These are phyloP conservation scores for Tetramorium bicarinatum DNA, from an alignment of 2,888 invertebrate genomes.

Conservation along the genomic window DNA sequence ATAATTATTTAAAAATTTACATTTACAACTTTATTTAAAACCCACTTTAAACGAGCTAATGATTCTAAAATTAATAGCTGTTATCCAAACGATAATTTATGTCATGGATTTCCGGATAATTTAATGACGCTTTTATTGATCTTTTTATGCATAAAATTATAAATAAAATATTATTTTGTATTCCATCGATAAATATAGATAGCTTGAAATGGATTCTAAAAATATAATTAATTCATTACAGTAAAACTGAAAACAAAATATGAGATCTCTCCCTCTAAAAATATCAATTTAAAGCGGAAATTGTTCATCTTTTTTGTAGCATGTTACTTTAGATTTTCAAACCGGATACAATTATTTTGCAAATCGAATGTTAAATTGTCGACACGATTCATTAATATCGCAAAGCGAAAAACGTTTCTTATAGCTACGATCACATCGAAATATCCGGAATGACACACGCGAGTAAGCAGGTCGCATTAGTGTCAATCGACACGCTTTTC, in stretches of 20 bases:
- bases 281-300: background rate
- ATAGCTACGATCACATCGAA: background rate
- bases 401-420: background rate
- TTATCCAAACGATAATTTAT: too few species aligned
- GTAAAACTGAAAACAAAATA: background rate
- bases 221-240: background rate
- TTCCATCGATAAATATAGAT: background rate
- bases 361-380: constrained; percentile 20
- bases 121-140: background rate
- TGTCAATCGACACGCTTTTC: constrained; percentile 30
- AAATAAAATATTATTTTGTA: background rate
- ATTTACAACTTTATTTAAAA: background rate
- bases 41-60: background rate
- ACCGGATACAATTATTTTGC: background rate
- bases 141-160: background rate
- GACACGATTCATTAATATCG: constrained; percentile 26
- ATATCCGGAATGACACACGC: background rate
- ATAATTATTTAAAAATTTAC: background rate
- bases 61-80: too few species aligned
- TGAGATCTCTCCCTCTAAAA: background rate
- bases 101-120: too few species aligned
- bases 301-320: background rate
- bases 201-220: background rate
- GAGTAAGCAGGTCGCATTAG: constrained; percentile 9
- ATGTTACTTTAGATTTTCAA: constrained; percentile 9